Conservation (phyloP, 2,888 invertebrate species). For the Molorchus minor region DNA sequence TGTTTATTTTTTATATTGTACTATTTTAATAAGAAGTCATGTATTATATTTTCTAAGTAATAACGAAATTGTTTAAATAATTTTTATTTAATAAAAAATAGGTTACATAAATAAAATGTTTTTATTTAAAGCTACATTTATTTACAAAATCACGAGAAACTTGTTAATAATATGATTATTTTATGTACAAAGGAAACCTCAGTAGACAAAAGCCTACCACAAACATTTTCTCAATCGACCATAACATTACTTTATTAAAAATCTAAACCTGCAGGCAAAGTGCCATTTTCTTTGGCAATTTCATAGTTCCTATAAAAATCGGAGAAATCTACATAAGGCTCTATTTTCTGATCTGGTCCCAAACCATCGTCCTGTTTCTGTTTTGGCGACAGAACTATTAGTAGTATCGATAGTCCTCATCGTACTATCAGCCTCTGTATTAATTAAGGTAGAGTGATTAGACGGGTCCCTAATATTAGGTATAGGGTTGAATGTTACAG, state of each 20-base stretch:
- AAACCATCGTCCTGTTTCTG: slow-evolving; percentile 64
- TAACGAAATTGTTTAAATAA: background rate
- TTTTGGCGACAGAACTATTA: slow-evolving; percentile 51
- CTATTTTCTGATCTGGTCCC: slow-evolving; percentile 72
- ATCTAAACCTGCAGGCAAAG: slow-evolving; percentile 71
- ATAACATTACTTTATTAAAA: too few species aligned
- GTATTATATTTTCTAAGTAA: slow-evolving; percentile 16
- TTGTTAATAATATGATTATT: background rate
- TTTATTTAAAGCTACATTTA: too few species aligned
- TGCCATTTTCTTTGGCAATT: slow-evolving; percentile 72
- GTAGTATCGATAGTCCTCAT: slow-evolving; percentile 59
- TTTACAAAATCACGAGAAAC: slow-evolving; percentile 3
- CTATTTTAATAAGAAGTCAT: slow-evolving; percentile 8
- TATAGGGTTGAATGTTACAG: slow-evolving; percentile 71
- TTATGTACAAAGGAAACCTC: too few species aligned
- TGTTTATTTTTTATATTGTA: slow-evolving; percentile 22
- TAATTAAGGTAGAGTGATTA: slow-evolving; percentile 41
- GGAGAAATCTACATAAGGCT: slow-evolving; percentile 85
- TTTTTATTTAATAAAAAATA: slow-evolving; percentile 15
- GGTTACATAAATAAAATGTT: slow-evolving; percentile 6
- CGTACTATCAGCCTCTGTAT: slow-evolving; percentile 51
- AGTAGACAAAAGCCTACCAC: too few species aligned
- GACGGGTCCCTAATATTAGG: slow-evolving; percentile 41
- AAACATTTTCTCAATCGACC: too few species aligned
- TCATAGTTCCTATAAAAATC: slow-evolving; percentile 80